Evolutionary conservation across 1,140 invertebrate genomes (phyloP), one percentile per base, ranked within the genome.

Genomic region (Ostrea edulis): DNA sequence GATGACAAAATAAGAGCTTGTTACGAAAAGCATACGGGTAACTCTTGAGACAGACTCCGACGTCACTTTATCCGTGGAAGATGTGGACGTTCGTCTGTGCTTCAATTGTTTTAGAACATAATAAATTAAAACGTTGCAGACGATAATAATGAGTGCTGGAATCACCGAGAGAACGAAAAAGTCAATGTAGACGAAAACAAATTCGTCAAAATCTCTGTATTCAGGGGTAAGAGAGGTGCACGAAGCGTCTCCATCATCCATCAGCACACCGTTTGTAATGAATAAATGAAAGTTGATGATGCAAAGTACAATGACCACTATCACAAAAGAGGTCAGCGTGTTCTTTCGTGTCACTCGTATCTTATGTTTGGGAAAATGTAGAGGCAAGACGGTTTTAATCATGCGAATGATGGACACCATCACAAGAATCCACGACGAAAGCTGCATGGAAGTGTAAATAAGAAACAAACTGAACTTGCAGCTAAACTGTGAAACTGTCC

Each of bases 401-500:
- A 91, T 89, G 11, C 91, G 90, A 51, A 90, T 85, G 0, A 90
- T 44, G 0, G 91, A 87, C 4, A 92, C 86, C 8, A 88, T 7
- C 8, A 90, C 91, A 14, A 92, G 71, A 14, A 89, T 87, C 91
- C 91, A 92, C 3, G 90, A 82, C 8, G 90, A 92, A 17, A 87
- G 62, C 53, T 92, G 87, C 85, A 90, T 86, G 8, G 84, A 71
- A 35, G 86, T 82, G 77, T 92, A 92, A 12, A 89, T 87, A 5
- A 90, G 22, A 82, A 91, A 92, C 12, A 87, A 58, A 58, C 90
- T 88, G 51, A 90, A 81, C 77, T 87, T 87, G 86, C 91, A 92
- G 20, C 88, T 83, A 29, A 71, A 68, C 22, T 65, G 82, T 3
- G 82, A 87, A 35, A 88, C 9, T 1, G 68, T 58, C 12, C 91